These are phyloP conservation scores for Hydropsyche betteni DNA, from an alignment of 2,888 invertebrate species.

Conservation along the genomic window DNA sequence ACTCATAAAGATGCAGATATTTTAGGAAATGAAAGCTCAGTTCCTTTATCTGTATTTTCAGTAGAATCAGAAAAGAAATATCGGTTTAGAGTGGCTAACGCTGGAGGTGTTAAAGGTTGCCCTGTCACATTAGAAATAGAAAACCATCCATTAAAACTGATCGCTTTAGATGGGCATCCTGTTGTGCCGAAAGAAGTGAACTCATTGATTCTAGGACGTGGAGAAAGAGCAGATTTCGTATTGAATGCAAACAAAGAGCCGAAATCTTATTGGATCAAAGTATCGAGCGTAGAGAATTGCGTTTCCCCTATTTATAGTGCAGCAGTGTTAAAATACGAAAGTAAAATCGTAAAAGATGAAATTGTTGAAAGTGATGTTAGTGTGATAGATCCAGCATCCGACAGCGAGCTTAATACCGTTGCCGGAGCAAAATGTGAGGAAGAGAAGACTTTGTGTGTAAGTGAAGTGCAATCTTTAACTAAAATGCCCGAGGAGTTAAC, in stretches of 20 bases:
- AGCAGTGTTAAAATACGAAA: conserved; percentile 65
- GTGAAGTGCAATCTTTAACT: conserved; percentile 65
- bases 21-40: conserved; percentile 55
- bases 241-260: conserved; percentile 69
- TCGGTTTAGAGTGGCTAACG: conserved; percentile 73
- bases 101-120: conserved; percentile 74
- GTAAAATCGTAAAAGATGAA: conserved; percentile 43
- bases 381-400: conserved; percentile 52
- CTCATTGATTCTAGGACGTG: conserved; percentile 70
- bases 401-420: conserved; percentile 60
- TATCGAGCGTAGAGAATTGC: conserved; percentile 64
- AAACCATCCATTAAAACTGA: conserved; percentile 70
- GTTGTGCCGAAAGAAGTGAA: conserved; percentile 68
- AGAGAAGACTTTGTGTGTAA: conserved; percentile 67
- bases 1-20: conserved; percentile 61
- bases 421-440: conserved; percentile 61
- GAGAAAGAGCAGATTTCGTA: conserved; percentile 81
- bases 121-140: conserved; percentile 73
- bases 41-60: conserved; percentile 59
- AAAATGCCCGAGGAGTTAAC: conserved; percentile 66
- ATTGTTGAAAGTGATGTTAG: conserved; percentile 42
- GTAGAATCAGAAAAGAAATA: conserved; percentile 70
- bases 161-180: conserved; percentile 76
- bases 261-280: conserved; percentile 71
- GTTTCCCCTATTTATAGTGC: conserved; percentile 64